phyloP scores from a whole-genome alignment of 2,888 invertebrate species.

The Willowsia nigromaculata region DNA sequence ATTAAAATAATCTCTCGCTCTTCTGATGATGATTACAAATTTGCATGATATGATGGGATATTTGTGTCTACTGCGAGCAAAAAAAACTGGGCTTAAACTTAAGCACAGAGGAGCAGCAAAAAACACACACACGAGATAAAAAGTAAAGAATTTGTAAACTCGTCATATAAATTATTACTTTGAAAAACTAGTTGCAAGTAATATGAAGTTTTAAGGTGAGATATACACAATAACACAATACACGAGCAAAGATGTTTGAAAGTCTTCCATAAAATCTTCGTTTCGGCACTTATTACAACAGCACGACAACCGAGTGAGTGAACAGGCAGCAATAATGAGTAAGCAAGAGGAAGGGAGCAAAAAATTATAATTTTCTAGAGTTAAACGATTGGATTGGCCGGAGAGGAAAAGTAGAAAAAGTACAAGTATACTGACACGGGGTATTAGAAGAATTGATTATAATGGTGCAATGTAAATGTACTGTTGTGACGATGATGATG shows the following conservation, averaged over 20 bases:
- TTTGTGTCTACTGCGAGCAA: not conserved
- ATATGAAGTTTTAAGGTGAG: not conserved
- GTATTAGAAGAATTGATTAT: constrained; percentile 21
- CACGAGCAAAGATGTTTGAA: constrained; percentile 1
- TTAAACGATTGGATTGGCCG: constrained; percentile 46
- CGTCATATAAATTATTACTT: constrained; percentile 21
- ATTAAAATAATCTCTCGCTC: constrained; percentile 16
- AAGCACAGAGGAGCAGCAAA: not conserved
- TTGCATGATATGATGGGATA: constrained; percentile 9
- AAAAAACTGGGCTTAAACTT: not conserved
- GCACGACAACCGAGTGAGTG: constrained; percentile 23
- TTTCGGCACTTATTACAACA: constrained; percentile 15
- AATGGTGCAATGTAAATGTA: constrained; percentile 21
- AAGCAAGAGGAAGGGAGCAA: constrained; percentile 15
- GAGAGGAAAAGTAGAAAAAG: constrained; percentile 53
- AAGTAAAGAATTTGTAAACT: constrained; percentile 20
- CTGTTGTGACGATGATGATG: not conserved
- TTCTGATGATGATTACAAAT: constrained; percentile 40
- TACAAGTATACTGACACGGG: not conserved
- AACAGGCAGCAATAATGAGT: constrained; percentile 33
- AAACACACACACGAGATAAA: not conserved
- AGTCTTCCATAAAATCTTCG: not conserved
- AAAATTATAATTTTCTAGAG: constrained; percentile 43
- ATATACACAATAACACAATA: not conserved
- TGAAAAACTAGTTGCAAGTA: not conserved